Base-by-base conservation (phyloP, 2,888 invertebrate genomes). In the Conops quadrifasciatus region DNA sequence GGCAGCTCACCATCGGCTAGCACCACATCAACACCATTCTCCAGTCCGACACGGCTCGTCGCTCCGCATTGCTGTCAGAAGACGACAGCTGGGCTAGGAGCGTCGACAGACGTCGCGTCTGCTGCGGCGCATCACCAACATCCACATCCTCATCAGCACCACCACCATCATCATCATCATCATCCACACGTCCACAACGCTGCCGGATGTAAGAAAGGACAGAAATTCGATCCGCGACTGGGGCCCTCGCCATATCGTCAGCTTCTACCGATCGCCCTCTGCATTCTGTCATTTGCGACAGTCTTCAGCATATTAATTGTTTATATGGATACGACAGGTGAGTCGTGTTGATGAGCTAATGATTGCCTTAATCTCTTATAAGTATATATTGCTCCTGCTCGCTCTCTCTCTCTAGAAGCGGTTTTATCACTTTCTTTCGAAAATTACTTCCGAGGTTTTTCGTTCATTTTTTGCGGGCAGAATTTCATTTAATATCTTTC, bases 291-390 rank as follows among this genome's bases (percentile, higher is more conserved):
- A 13, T 94, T 94, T 87, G 92, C 93, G 72, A 92, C 92, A 43
- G 93, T 93, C 43, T 92, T 93, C 90, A 91, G 92, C 15, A 88
- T 92, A 80, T 88, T 94, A 76, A 89, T 93, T 59, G 89, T 93
- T 77, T 93, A 93, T 85, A 93, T 93, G 91, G 92, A 93, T 84
- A 92, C 92, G 78, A 92, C 90, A 86, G 93, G 93, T 93, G 85
- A 88, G 84, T 79, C 67, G 24, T 15, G 19, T 19, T n/a, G 49
- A 49, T 19, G 49, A 15, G 4, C n/a, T 15, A 49, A 15, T n/a
- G 49, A n/a, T 49, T 49, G 49, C 19, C 11, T 49, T 15, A 13
- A n/a, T 15, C 15, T 49, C 49, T 49, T 16, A 19, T n/a, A 49
- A 49, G 49, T 16, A 36, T 36, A 36, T 36, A 19, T n/a, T 4